Base-by-base conservation (phyloP, 2,113 vertebrate genomes). In the Cottus gobio region DNA sequence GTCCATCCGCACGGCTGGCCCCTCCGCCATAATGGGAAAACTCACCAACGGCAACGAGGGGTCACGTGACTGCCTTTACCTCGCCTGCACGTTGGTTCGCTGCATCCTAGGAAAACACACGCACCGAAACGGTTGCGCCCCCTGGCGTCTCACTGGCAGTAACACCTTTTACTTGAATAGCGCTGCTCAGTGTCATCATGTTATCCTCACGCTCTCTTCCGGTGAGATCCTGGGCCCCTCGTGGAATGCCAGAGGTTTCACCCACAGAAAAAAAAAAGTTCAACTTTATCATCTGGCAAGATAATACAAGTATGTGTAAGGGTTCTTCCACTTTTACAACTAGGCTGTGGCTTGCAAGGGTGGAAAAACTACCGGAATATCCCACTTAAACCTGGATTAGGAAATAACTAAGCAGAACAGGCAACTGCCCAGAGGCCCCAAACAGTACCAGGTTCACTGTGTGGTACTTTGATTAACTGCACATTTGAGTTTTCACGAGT, bases 11-110 rank as follows among this genome's bases (percentile, higher is more conserved):
- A 80, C 89, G 78, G 77, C 90, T 86, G 85, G 88, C 85, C 90
- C 77, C 92, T 95, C 94, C 94, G 94, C 93, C 94, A 95, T 95
- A 87, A 89, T 93, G 93, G 88, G 80, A 61, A 75, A 89, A 90
- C 89, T 92, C 93, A 86, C 85, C 89, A 84, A 85, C 88, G 81
- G 87, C 82, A 80, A 74, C 74, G 71, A 37, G 50, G 50, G 52
- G 74, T 95, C 95, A 95, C 93, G 93, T 95, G 94, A 94, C 89
- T 24, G 63, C 73, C 3, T 72, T 87, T 68, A 84, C 88, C 85
- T 89, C 85, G 80, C 83, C 81, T 83, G 80, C 9, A 60, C 28
- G 62, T 76, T 79, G 18, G 78, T 74, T 78, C 78, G 70, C 83
- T 16, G 85, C 86, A 22, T 75, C 83, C 39, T 24, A 6, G 26